Evolutionary conservation across 2,888 invertebrate genomes (phyloP).

Genomic region (Cephus pulcher): DNA sequence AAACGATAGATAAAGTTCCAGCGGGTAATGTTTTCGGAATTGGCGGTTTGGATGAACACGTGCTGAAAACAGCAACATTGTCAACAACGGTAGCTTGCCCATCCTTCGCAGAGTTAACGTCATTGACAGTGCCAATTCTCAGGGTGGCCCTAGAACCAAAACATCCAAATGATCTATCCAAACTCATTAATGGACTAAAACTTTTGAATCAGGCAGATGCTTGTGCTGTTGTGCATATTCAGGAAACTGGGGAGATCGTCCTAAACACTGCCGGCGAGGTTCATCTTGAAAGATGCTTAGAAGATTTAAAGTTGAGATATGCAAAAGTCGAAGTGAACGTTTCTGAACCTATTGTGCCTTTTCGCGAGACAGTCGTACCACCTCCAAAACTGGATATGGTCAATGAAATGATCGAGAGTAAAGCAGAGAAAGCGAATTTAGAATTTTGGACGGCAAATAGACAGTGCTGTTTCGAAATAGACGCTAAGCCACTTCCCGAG

Average conservation of each 20-base stretch:
- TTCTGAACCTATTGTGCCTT: constrained; percentile 96
- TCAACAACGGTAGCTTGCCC: constrained; percentile 85
- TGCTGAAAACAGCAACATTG: constrained; percentile 91
- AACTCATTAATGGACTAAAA: constrained; percentile 80
- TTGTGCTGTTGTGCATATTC: constrained; percentile 88
- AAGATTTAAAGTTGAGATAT: constrained; percentile 87
- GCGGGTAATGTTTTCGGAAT: constrained; percentile 94
- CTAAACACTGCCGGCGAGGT: constrained; percentile 96
- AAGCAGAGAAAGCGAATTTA: constrained; percentile 65
- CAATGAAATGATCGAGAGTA: constrained; percentile 82
- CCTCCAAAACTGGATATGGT: constrained; percentile 87
- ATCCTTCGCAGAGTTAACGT: constrained; percentile 85
- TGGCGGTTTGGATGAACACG: constrained; percentile 84
- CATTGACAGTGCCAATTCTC: constrained; percentile 87
- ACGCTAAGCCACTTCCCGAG: constrained; percentile 82
- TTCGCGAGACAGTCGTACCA: constrained; percentile 91
- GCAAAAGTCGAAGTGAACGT: constrained; percentile 89
- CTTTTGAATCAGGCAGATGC: constrained; percentile 94
- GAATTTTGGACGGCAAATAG: constrained; percentile 76
- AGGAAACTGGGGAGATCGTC: constrained; percentile 96
- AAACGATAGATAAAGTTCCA: constrained; percentile 80
- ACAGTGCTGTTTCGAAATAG: constrained; percentile 77
- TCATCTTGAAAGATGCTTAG: constrained; percentile 94
- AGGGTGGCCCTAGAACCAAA: constrained; percentile 93
- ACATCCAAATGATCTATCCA: constrained; percentile 81